Percentiles rank a stretch among this genome's conserved stretches.
phyloP scores from a whole-genome alignment of 2,113 vertebrate genomes.

The Pangasianodon hypophthalmus region DNA sequence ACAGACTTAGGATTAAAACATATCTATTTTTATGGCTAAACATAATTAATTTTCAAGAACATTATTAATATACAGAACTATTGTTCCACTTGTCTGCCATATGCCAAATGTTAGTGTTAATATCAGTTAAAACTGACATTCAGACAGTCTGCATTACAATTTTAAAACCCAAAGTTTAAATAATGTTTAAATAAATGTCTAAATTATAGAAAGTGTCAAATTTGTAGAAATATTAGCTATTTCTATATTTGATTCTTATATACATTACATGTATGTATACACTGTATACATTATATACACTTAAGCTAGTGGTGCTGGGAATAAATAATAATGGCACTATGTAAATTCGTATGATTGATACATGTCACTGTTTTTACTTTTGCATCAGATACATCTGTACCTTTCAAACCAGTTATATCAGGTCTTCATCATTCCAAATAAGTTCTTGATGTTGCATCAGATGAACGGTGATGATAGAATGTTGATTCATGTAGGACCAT shows the following conservation, averaged over 20 bases:
- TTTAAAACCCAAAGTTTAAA: neutral
- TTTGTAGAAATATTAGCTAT: neutral
- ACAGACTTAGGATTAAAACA: neutral
- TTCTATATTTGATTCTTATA: neutral
- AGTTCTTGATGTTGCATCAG: constrained; percentile 23
- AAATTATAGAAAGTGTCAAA: neutral
- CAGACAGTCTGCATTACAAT: neutral
- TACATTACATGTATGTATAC: neutral
- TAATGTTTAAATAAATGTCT: neutral
- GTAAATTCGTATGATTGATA: neutral
- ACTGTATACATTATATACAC: neutral
- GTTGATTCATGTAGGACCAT: neutral
- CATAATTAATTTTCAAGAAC: neutral
- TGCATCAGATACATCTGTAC: neutral
- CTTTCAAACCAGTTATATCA: constrained; percentile 5
- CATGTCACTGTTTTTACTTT: neutral
- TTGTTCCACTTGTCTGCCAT: neutral
- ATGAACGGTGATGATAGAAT: neutral
- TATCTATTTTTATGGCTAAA: neutral
- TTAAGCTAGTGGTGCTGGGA: neutral
- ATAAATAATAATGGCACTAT: neutral
- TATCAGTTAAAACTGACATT: neutral
- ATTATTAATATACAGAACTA: neutral
- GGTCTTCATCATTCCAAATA: neutral
- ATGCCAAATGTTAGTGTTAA: neutral